Base-by-base conservation (phyloP, 2,113 vertebrate genomes). In the Catagonus wagneri region DNA sequence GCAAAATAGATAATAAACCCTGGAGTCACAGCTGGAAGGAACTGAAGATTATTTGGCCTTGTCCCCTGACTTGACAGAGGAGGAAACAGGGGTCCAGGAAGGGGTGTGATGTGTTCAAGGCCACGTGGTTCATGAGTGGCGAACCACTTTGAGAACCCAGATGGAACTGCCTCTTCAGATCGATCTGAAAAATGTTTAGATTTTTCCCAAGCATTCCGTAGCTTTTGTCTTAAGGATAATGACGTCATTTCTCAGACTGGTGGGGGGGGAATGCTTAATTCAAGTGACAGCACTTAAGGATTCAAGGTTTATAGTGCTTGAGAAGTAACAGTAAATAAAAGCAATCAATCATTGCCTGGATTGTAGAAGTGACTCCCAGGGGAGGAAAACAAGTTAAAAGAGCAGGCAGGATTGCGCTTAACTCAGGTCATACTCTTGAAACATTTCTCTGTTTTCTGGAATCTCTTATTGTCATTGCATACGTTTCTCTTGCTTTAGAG, bases 401-500 rank as follows among this genome's bases (percentile, higher is more conserved):
- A 90, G n/a, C 17, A 75, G 74, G 68, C 10, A 78, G 9, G 5
- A 60, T 36, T 90, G 74, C 78, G 36, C 61, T 68, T 74, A 80
- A 61, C 78, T 94, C 15, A 29, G 83, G 34, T 19, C 52, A 74
- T 13, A n/a, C 32, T 61, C 58, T 97, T 10, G 19, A 75, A 93
- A 65, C 23, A 50, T 16, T 75, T 69, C 34, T 93, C 34, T 93
- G 39, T 65, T 96, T 96, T 81, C 68, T 94, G 76, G 54, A 74
- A 66, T 54, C 66, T 83, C 39, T 95, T 93, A 36, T n/a, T 83
- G 32, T 81, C 89, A 23, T 72, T 10, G 22, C 29, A 89, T 69
- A 69, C 12, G 68, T 80, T 90, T 88, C 6, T 81, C 58, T 74
- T 68, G 44, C 15, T 97, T 91, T 96, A 86, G 72, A 94, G 68